Conservation (phyloP, 2,888 invertebrate species). For the Strigamia transsilvanica region DNA sequence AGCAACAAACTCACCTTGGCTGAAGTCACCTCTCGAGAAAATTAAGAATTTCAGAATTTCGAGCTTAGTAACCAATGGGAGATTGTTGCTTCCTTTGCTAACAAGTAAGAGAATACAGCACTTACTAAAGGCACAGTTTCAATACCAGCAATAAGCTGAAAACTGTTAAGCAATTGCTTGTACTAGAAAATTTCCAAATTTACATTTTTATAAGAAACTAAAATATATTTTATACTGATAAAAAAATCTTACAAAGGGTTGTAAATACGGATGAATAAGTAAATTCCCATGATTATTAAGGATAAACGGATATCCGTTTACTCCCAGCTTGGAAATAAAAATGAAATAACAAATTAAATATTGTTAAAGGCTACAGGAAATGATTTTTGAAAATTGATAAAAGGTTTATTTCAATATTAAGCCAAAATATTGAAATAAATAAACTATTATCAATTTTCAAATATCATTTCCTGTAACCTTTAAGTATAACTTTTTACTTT, state of each 20-base stretch:
- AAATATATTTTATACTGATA: neutral
- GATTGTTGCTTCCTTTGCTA: neutral
- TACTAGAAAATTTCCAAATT: neutral
- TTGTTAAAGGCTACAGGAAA: too few species aligned
- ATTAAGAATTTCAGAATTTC: too few species aligned
- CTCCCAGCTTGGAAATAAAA: slow-evolving; percentile 76
- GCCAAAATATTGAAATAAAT: too few species aligned
- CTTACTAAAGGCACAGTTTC: neutral
- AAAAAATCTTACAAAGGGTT: slow-evolving; percentile 78
- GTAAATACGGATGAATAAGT: slow-evolving; percentile 91
- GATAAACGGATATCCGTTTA: slow-evolving; percentile 94
- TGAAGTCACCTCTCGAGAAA: too few species aligned
- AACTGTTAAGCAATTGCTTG: neutral
- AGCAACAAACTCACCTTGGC: too few species aligned
- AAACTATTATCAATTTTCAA: too few species aligned
- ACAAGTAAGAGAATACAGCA: neutral
- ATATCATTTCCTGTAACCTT: too few species aligned
- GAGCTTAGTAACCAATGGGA: neutral
- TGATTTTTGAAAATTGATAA: too few species aligned
- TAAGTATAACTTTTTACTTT: slow-evolving; percentile 70
- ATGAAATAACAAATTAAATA: neutral
- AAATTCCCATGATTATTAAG: slow-evolving; percentile 97
- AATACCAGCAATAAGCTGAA: neutral
- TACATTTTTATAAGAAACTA: neutral
- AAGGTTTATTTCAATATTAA: too few species aligned